phyloP scores from a whole-genome alignment of 2,797 vertebrate genomes.

The Trachops cirrhosus region DNA sequence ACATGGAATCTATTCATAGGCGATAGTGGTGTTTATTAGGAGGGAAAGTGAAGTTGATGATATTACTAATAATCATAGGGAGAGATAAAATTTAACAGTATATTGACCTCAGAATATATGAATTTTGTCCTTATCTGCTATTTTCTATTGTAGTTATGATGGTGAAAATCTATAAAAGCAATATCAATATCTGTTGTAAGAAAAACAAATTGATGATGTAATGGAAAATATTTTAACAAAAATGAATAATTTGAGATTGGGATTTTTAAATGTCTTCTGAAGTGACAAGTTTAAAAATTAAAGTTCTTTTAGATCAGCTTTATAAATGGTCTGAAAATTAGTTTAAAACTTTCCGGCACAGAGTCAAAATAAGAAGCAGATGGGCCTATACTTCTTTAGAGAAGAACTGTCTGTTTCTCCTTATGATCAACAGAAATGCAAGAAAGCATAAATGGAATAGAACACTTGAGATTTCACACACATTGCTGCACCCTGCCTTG shows the following conservation, averaged over 20 bases:
- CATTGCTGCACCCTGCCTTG: background rate
- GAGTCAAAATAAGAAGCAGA: slow-evolving; percentile 63
- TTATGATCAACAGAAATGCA: slow-evolving; percentile 62
- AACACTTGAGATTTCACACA: background rate
- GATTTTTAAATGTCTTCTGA: background rate
- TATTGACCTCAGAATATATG: background rate
- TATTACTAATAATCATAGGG: background rate
- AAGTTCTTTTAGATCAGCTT: slow-evolving; percentile 61
- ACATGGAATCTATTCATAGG: background rate
- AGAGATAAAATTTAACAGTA: background rate
- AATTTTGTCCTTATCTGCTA: background rate
- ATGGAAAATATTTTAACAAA: slow-evolving; percentile 50
- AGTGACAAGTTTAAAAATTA: slow-evolving; percentile 53
- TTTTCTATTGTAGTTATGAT: slow-evolving; percentile 4
- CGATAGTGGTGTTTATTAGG: background rate
- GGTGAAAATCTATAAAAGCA: background rate
- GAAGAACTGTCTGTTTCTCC: slow-evolving; percentile 60
- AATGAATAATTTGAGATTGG: background rate
- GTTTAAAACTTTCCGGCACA: slow-evolving; percentile 8
- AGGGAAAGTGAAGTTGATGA: background rate
- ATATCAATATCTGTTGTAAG: background rate
- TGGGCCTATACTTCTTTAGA: slow-evolving; percentile 15
- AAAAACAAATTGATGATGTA: slow-evolving; percentile 37
- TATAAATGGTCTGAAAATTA: slow-evolving; percentile 59
- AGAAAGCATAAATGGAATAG: slow-evolving; percentile 20